phyloP scores from a whole-genome alignment of 1,140 invertebrate species.

The Sycophila sp. region DNA sequence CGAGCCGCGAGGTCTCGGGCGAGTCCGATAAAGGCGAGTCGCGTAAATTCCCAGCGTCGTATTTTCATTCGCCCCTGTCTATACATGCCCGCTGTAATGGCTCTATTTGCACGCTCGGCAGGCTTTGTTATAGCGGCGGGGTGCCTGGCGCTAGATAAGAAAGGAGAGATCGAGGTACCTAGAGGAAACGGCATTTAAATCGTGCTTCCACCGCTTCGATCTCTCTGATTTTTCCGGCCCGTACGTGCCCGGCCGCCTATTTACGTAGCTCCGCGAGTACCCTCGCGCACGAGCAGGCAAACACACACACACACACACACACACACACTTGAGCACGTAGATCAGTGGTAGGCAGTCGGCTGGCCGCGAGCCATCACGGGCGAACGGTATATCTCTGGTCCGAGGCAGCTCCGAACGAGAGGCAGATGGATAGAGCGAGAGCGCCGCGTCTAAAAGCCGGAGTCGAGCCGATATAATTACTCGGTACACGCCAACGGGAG shows the following conservation, averaged over 20 bases:
- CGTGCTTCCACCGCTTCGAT: conserved; percentile 10
- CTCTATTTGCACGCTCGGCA: conserved; percentile 14
- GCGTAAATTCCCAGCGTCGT: conserved; percentile 18
- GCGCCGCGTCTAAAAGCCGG: not conserved
- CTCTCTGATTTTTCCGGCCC: conserved; percentile 13
- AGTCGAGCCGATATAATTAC: conserved; percentile 49
- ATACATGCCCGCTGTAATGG: conserved; percentile 16
- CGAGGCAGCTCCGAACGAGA: not conserved
- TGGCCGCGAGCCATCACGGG: conserved; percentile 33
- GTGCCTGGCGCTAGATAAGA: conserved; percentile 10
- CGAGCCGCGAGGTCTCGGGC: not conserved
- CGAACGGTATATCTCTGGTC: conserved; percentile 40
- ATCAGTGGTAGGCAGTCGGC: not conserved
- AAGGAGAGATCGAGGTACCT: not conserved
- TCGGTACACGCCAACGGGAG: conserved; percentile 46
- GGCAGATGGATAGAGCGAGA: not conserved
- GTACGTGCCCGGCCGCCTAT: not conserved
- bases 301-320: not conserved
- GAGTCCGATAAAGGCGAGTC: conserved; percentile 5
- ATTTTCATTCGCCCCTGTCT: conserved; percentile 12
- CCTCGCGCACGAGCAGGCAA: not conserved
- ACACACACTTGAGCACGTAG: not conserved
- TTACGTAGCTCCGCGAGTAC: not conserved
- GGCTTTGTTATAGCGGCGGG: not conserved
- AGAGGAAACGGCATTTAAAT: conserved; percentile 16